Base-by-base conservation (phyloP, 2,888 invertebrate genomes). In the Seira sanloemensis region DNA sequence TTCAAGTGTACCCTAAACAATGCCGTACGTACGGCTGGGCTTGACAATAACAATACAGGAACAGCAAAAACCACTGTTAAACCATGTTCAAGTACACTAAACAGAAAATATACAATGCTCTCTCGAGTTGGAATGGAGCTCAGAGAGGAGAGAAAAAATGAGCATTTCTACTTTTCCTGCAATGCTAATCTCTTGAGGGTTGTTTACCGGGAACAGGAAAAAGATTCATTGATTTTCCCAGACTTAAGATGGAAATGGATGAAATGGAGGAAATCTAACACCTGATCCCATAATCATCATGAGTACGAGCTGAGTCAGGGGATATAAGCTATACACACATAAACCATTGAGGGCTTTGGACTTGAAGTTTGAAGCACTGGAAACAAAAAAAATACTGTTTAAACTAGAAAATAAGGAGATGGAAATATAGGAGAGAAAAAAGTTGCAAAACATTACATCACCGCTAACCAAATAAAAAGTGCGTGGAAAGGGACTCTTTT, bases 221-320 rank as follows among this genome's bases (percentile, higher is more conserved):
- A 79, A 86, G 85, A 86, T 86, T 85, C 85, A 85, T 85, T 86
- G 85, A 86, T 86, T 86, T 79, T 84, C 78, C n/a, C n/a, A n/a
- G n/a, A n/a, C n/a, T n/a, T n/a, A n/a, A n/a, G n/a, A n/a, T n/a
- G n/a, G n/a, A n/a, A n/a, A n/a, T n/a, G n/a, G n/a, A n/a, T n/a
- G n/a, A n/a, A n/a, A n/a, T n/a, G n/a, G n/a, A n/a, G 78, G 86
- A 86, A 86, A 82, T 75, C 82, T 78, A 86, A 86, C 86, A 86
- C 83, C 83, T 86, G 86, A 86, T 86, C 86, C 86, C 86, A 84
- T 84, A 76, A 68, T 84, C 81, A 62, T 80, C 80, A 73, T 76
- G n/a, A n/a, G n/a, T n/a, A n/a, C n/a, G n/a, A n/a, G n/a, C n/a
- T n/a, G n/a, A n/a, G n/a, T n/a, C n/a, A n/a, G n/a, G n/a, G n/a